These are phyloP conservation scores for Nasonia vitripennis DNA, from an alignment of 1,140 invertebrate genomes.

Conservation along the genomic window DNA sequence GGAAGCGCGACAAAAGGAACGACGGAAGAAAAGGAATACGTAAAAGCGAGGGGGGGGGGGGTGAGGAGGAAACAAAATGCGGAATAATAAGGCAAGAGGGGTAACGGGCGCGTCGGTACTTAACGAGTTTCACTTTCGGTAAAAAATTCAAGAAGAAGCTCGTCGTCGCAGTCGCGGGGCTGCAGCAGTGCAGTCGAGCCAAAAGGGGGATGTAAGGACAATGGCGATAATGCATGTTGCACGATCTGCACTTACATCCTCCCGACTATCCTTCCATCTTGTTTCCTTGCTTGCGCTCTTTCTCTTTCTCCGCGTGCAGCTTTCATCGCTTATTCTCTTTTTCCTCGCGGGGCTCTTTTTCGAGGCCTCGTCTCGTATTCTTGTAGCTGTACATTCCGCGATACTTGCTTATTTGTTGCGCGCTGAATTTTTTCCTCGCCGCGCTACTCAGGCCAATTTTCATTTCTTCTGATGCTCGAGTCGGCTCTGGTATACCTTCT, in stretches of 20 bases:
- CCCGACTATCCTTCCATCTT: not conserved
- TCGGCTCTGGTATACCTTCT: too few species aligned
- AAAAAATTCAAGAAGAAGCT: constrained; percentile 50
- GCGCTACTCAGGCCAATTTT: not conserved
- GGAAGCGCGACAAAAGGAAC: constrained; percentile 30
- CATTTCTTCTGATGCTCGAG: not conserved
- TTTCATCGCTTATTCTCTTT: constrained; percentile 26
- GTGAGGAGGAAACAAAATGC: constrained; percentile 9
- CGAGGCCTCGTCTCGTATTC: constrained; percentile 11
- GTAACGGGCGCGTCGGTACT: constrained; percentile 30
- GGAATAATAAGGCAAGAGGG: not conserved
- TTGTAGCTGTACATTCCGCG: not conserved
- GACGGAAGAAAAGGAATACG: constrained; percentile 33
- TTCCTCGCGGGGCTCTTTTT: not conserved
- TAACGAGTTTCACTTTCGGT: constrained; percentile 53
- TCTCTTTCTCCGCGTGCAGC: not conserved
- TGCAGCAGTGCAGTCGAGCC: not conserved
- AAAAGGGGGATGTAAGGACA: constrained; percentile 43
- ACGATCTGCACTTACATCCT: constrained; percentile 49
- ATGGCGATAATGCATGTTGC: constrained; percentile 52
- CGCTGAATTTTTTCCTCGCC: constrained; percentile 17
- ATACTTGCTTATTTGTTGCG: not conserved
- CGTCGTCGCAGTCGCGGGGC: not conserved
- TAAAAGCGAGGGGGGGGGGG: not conserved
- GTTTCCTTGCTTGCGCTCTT: constrained; percentile 19